Evolutionary conservation across 1,140 invertebrate species (phyloP).

Genomic region (Sycobia sp.): DNA sequence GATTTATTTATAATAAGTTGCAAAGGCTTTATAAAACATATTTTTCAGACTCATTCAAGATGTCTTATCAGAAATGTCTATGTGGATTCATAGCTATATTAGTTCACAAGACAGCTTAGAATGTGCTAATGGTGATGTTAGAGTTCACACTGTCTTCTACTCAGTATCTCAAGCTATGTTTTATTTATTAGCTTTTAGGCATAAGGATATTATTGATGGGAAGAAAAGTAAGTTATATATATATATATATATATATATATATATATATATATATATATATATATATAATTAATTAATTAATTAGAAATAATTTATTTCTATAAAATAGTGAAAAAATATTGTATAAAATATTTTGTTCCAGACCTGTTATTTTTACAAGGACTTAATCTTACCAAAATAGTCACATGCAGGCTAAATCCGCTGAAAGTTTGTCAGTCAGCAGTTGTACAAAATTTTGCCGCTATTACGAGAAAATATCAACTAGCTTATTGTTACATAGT

Average conservation of each 20-base stretch:
- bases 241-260: no score
- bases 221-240: conserved; percentile 71
- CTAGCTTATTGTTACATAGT: conserved; percentile 90
- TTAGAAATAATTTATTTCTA: conserved; percentile 25
- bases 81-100: conserved; percentile 80
- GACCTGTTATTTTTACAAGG: conserved; percentile 78
- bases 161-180: conserved; percentile 88
- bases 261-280: no score
- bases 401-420: conserved; percentile 85
- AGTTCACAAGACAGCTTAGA: conserved; percentile 63
- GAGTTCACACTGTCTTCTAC: conserved; percentile 85
- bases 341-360: conserved; percentile 59
- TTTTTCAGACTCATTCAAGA: conserved; percentile 68
- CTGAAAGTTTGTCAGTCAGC: conserved; percentile 76
- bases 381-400: conserved; percentile 81
- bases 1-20: no score
- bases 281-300: no score
- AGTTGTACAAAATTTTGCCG: conserved; percentile 83
- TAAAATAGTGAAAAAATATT: conserved; percentile 19
- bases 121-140: conserved; percentile 60
- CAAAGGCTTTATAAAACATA: no score
- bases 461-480: conserved; percentile 83
- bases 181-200: conserved; percentile 86
- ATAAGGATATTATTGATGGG: conserved; percentile 78
- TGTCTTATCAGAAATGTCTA: conserved; percentile 68